Base-by-base conservation (phyloP, 2,797 vertebrate genomes). In the Eupleurogrammus muticus region DNA sequence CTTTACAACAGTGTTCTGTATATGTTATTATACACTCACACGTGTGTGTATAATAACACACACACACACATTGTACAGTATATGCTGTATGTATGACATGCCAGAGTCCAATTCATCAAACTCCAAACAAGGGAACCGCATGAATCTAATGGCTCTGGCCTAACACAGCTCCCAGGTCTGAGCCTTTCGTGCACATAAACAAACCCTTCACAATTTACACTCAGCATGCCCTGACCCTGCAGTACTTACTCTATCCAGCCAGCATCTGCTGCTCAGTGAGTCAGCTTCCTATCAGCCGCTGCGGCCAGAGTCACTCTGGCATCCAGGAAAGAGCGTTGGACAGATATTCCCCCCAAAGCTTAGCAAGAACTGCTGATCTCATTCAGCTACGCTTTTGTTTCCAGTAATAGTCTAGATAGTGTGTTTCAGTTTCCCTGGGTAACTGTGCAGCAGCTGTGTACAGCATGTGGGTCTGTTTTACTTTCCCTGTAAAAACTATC, bases 291-390 rank as follows among this genome's bases (percentile, higher is more conserved):
- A 62, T 87, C 90, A 84, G 82, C 79, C 32, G 23, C 74, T 13
- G 66, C 3, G 44, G 79, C 62, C 51, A 52, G 52, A 86, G 50
- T 87, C 89, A 91, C 72, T 81, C 81, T 54, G 82, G 84, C 83
- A 87, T 89, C 87, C 90, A 87, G 90, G 90, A 91, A 88, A 77
- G 51, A 83, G 81, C 69, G 85, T 87, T 75, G 47, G 58, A 64
- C 81, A 75, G 61, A 90, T 72, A 80, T 71, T n/a, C 70, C 77
- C 66, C 48, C 19, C 70, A 36, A 58, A 82, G 87, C 87, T 80
- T 58, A 69, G 87, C 71, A 79, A 84, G 88, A 89, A 90, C 73
- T 88, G 90, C 88, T 90, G 88, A 90, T 80, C 84, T 89, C 90
- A 90, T 90, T 69, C 87, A 81, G 86, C 80, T 23, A 55, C 49